Evolutionary conservation across 2,113 vertebrate species (phyloP), one percentile per base, ranked within the genome.

Genomic region (Otis tarda): DNA sequence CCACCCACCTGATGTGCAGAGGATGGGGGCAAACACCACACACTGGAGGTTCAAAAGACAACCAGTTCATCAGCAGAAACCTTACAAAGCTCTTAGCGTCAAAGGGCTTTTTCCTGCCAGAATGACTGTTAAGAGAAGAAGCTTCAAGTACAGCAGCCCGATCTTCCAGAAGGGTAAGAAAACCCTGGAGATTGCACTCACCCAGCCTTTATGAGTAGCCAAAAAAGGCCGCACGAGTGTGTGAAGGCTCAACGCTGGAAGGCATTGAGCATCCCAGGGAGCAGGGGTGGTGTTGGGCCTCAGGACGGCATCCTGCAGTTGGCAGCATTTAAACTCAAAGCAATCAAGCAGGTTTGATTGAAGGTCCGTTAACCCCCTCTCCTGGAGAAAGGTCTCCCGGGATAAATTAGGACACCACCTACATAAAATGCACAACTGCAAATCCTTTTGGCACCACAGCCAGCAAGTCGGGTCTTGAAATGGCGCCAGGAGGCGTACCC

Each of bases 401-500:
- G 53, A 45, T 80, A 85, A 83, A 59, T 47, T 50, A 91, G 67
- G 71, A 68, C 50, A 83, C 28, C 1, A 22, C 24, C 45, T 76
- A 93, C 27, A 61, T 45, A 90, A 95, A 95, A 91, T 12, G 50
- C 67, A 82, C 47, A 75, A 73, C 65, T 69, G 39, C 47, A 93
- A 87, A 85, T 64, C 77, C 57, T 87, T 91, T 27, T 61, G 57
- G 70, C 55, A 33, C 18, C n/a, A 30, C 24, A 53, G 21, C 27
- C 33, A 52, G 60, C 14, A 12, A 1, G 1, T 2, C 6, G 1
- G 57, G 31, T 91, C 87, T 63, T 82, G 69, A 92, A 80, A 71
- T 5, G 4, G 39, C 0, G 0, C 56, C 60, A 83, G 41, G 52
- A 49, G 27, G 64, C 0, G 0, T 53, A 50, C 10, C 25, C 41